phyloP scores from a whole-genome alignment of 2,888 invertebrate species.

The Cyclophora punctaria region DNA sequence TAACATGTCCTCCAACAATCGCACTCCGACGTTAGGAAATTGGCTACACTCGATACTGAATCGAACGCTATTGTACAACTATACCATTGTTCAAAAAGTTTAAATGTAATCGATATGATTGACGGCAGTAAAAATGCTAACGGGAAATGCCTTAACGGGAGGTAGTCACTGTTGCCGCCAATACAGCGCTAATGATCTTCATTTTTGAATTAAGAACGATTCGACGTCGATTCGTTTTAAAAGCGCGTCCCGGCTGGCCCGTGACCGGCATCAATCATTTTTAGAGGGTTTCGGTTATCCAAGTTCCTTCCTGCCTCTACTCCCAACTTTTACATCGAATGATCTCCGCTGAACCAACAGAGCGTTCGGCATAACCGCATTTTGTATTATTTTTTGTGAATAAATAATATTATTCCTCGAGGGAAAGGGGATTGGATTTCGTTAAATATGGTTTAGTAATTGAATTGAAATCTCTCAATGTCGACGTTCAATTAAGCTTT shows the following conservation, averaged over 20 bases:
- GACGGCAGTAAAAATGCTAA: conserved; percentile 44
- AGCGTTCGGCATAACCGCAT: conserved; percentile 63
- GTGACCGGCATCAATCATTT: conserved; percentile 71
- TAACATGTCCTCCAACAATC: conserved; percentile 71
- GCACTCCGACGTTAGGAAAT: conserved; percentile 66
- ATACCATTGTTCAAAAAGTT: conserved; percentile 22
- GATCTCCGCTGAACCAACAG: conserved; percentile 72
- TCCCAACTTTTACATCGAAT: conserved; percentile 68
- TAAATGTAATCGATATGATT: conserved; percentile 40
- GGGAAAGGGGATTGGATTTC: conserved; percentile 75
- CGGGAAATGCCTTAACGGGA: conserved; percentile 52
- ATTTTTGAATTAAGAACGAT: conserved; percentile 61
- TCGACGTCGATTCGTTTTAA: conserved; percentile 74
- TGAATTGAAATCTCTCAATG: conserved; percentile 76
- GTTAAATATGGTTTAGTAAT: conserved; percentile 76
- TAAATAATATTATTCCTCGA: conserved; percentile 74
- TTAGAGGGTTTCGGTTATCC: conserved; percentile 75
- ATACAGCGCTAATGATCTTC: conserved; percentile 69
- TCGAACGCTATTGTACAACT: conserved; percentile 36
- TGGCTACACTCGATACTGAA: conserved; percentile 51
- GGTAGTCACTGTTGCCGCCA: conserved; percentile 27
- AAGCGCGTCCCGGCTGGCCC: conserved; percentile 50
- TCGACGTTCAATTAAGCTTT: conserved; percentile 74
- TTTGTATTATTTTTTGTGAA: conserved; percentile 71
- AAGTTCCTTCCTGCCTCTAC: conserved; percentile 67